Evolutionary conservation across 2,113 vertebrate genomes (phyloP).

Genomic region (Monopterus albus): DNA sequence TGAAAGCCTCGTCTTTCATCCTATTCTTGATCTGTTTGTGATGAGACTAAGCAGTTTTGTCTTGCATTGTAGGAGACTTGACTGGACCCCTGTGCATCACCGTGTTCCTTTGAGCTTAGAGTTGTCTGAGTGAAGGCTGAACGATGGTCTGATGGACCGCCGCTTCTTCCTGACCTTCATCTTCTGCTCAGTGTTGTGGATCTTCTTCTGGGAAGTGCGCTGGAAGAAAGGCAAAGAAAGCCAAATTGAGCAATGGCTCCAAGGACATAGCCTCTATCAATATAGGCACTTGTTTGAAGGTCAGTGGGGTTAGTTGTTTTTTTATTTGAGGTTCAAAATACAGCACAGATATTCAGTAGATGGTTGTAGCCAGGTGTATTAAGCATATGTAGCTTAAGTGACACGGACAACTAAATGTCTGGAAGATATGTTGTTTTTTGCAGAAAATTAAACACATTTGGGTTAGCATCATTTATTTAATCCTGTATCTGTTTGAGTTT

Average conservation of each 20-base stretch:
- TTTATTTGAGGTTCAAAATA: not conserved
- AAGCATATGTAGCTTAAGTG: not conserved
- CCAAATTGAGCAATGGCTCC: slow-evolving; percentile 87
- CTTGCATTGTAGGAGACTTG: slow-evolving; percentile 28
- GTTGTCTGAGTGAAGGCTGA: slow-evolving; percentile 74
- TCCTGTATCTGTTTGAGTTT: not conserved
- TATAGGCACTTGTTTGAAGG: slow-evolving; percentile 91
- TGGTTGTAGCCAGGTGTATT: not conserved
- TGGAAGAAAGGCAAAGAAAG: slow-evolving; percentile 83
- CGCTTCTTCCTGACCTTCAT: slow-evolving; percentile 85
- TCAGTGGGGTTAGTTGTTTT: slow-evolving; percentile 71
- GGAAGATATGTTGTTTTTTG: not conserved
- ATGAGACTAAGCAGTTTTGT: not conserved
- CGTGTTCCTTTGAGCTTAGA: slow-evolving; percentile 52
- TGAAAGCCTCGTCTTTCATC: not conserved
- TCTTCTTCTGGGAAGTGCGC: slow-evolving; percentile 87
- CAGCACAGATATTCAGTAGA: not conserved
- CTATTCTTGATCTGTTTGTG: not conserved
- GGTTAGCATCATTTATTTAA: not conserved
- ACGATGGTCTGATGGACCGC: slow-evolving; percentile 87
- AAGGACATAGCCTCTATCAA: slow-evolving; percentile 82
- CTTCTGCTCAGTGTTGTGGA: slow-evolving; percentile 81
- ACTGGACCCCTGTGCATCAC: slow-evolving; percentile 25
- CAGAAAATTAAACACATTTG: not conserved
- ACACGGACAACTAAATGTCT: not conserved